Conservation (phyloP, 2,797 vertebrate genomes). For the Poeciliopsis turneri region DNA sequence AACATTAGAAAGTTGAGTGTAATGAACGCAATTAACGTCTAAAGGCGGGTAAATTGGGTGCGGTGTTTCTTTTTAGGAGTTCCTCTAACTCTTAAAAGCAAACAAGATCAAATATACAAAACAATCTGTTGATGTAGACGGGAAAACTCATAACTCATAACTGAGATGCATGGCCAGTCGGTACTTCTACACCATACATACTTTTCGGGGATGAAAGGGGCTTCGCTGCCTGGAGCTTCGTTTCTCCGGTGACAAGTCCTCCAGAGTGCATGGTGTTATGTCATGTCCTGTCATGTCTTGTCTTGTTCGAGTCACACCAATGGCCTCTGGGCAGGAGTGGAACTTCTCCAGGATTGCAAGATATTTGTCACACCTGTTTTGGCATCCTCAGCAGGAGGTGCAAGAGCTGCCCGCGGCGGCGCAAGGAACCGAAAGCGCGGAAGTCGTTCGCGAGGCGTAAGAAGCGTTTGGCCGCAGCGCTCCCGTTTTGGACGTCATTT, state of each 20-base stretch:
- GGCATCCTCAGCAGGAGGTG: conserved; percentile 78
- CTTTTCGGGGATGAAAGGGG: conserved; percentile 47
- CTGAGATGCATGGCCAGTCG: conserved; percentile 3
- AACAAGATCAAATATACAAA: background rate
- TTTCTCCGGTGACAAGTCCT: conserved; percentile 62
- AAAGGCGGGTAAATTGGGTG: background rate
- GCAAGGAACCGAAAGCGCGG: conserved; percentile 42
- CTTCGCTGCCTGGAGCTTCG: conserved; percentile 46
- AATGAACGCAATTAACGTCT: background rate
- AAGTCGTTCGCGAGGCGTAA: conserved; percentile 68
- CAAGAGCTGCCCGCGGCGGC: conserved; percentile 55
- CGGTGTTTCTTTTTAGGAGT: background rate
- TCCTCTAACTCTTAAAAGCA: background rate
- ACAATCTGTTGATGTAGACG: background rate
- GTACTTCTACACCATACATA: conserved; percentile 32
- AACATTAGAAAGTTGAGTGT: background rate
- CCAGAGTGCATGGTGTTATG: conserved; percentile 60
- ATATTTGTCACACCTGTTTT: conserved; percentile 77
- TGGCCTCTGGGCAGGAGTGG: conserved; percentile 57
- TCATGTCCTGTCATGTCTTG: conserved; percentile 68
- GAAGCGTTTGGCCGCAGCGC: conserved; percentile 74
- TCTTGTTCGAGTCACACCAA: conserved; percentile 55
- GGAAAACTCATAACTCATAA: background rate
- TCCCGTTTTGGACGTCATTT: conserved; percentile 54
- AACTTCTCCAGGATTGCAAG: conserved; percentile 54